phyloP scores from a whole-genome alignment of 2,113 vertebrate genomes.

The Riparia riparia region DNA sequence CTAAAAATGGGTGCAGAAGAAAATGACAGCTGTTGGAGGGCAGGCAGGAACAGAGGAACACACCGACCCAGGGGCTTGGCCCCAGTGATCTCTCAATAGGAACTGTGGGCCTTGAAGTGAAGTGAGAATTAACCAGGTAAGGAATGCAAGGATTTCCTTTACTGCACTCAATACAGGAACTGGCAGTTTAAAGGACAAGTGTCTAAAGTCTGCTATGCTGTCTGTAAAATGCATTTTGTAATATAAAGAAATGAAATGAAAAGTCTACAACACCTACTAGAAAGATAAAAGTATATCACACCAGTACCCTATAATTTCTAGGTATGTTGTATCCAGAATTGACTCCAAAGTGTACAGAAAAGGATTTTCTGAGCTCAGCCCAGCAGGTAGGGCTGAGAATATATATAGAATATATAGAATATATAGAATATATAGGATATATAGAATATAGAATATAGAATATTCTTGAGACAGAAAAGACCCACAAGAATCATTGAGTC shows the following conservation, averaged over 20 bases:
- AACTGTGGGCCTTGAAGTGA: background rate
- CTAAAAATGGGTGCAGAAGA: slow-evolving; percentile 58
- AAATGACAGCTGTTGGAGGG: slow-evolving; percentile 53
- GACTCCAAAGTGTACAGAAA: background rate
- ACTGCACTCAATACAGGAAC: background rate
- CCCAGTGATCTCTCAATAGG: background rate
- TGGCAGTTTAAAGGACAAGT: background rate
- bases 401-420: too few species aligned
- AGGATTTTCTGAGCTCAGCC: background rate
- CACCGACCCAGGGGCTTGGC: background rate
- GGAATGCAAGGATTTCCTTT: background rate
- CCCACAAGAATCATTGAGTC: background rate
- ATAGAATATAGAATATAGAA: background rate
- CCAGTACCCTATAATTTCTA: background rate
- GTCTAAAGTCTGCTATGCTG: background rate
- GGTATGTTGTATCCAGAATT: background rate
- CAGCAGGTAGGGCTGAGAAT: background rate
- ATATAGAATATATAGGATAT: too few species aligned
- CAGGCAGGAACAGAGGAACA: background rate
- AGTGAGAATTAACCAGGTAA: background rate
- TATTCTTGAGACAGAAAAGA: background rate
- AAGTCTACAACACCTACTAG: background rate
- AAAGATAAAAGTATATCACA: background rate
- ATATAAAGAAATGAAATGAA: background rate
- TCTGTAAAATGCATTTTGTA: background rate